Conservation (phyloP, 2,888 invertebrate genomes). For the Tenthredo distinguenda region DNA sequence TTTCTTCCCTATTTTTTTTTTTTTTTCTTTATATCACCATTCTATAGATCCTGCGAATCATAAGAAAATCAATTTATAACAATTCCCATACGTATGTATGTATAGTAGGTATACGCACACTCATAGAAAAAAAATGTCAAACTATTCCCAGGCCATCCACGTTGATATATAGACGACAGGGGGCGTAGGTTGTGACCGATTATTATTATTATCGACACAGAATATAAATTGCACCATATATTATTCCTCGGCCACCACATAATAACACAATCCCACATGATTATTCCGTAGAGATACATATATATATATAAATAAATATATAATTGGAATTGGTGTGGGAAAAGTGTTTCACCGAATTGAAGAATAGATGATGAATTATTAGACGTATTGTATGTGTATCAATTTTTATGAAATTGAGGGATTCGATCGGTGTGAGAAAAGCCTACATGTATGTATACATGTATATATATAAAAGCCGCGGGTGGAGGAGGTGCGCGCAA, state of each 20-base stretch:
- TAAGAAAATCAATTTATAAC: neutral
- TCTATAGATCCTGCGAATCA: neutral
- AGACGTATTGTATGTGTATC: too few species aligned
- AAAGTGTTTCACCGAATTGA: too few species aligned
- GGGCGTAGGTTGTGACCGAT: constrained; percentile 5
- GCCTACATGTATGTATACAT: neutral
- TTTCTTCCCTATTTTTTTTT: neutral
- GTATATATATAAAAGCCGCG: neutral
- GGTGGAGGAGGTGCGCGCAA: neutral
- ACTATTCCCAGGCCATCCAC: neutral
- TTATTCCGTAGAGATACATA: too few species aligned
- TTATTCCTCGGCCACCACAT: neutral
- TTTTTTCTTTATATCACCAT: neutral
- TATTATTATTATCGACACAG: neutral
- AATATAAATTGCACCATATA: neutral
- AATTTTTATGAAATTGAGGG: too few species aligned
- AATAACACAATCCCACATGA: neutral
- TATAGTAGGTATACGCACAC: neutral
- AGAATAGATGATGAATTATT: neutral
- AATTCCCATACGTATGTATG: neutral
- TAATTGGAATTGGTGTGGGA: too few species aligned
- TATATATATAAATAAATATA: too few species aligned
- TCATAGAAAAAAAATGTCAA: constrained; percentile 1
- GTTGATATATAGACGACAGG: neutral
- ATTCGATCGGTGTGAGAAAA: neutral